Percentiles rank a stretch among this genome's conserved stretches.
Conservation (phyloP, 2,888 invertebrate species). For the Megamerina dolium region DNA sequence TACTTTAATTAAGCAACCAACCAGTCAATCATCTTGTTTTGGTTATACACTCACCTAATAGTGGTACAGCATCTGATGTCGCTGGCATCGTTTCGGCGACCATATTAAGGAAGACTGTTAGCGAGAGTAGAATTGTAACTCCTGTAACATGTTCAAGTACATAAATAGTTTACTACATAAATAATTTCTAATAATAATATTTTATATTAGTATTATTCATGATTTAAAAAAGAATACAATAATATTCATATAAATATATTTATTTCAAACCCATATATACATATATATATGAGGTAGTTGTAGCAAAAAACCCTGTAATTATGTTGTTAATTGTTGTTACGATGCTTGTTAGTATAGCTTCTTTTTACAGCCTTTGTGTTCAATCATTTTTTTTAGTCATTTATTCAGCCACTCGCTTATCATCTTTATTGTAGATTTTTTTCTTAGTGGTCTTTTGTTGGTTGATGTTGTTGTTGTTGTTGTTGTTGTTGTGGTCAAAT, state of each 20-base stretch:
- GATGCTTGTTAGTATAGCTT: no score
- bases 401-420: no score
- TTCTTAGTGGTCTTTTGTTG: slow-evolving; percentile 7
- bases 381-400: no score
- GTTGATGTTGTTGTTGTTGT: slow-evolving; percentile 12
- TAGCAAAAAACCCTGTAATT: no score
- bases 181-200: not conserved
- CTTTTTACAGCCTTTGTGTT: no score
- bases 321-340: no score
- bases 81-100: slow-evolving; percentile 98
- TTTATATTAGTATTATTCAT: not conserved
- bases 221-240: not conserved
- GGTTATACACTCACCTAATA: slow-evolving; percentile 68
- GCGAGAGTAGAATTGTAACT: slow-evolving; percentile 93
- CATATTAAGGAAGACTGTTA: slow-evolving; percentile 97
- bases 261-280: no score
- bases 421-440: slow-evolving; percentile 14
- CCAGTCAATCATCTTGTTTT: no score
- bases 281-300: no score
- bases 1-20: slow-evolving; percentile 7
- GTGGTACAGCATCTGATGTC: slow-evolving; percentile 88
- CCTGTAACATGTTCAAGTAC: slow-evolving; percentile 62
- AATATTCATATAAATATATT: not conserved
- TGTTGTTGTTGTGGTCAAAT: slow-evolving; percentile 29
- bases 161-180: slow-evolving; percentile 4